Conservation (phyloP, 1,140 invertebrate genomes). For the Archivesica marissinica region DNA sequence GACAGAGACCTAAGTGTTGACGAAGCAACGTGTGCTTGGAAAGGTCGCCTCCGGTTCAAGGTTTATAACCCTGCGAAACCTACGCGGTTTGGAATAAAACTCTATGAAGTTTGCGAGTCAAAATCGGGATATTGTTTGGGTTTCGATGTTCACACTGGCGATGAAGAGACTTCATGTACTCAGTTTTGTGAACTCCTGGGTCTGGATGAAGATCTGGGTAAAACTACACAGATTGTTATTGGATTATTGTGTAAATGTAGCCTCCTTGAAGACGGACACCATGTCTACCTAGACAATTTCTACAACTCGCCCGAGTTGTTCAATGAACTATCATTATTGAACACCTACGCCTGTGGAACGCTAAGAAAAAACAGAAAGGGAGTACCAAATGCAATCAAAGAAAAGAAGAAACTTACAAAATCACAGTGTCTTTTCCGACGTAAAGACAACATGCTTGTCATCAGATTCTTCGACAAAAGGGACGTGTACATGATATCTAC, state of each 20-base stretch:
- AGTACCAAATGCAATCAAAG: background rate
- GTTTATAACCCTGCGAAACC: conserved; percentile 65
- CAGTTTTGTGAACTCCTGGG: conserved; percentile 29
- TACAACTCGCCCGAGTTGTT: conserved; percentile 31
- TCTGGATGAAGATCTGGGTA: background rate
- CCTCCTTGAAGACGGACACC: conserved; percentile 23
- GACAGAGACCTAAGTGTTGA: conserved; percentile 31
- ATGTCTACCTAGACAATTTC: conserved; percentile 34
- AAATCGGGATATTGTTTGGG: too few relatives aligned
- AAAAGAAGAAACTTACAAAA: background rate
- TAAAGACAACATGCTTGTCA: too few relatives aligned
- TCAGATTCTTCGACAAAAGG: background rate
- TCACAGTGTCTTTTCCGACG: conserved; percentile 16
- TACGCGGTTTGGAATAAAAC: conserved; percentile 52
- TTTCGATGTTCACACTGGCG: conserved; percentile 46
- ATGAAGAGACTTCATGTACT: background rate
- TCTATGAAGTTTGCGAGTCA: too few relatives aligned
- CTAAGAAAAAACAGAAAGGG: background rate
- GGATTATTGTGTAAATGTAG: conserved; percentile 14
- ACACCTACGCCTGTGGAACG: conserved; percentile 31
- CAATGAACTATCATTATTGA: background rate
- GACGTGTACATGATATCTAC: conserved; percentile 12
- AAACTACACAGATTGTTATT: conserved; percentile 42
- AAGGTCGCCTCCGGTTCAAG: conserved; percentile 43
- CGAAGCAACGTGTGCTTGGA: conserved; percentile 56